phyloP scores from a whole-genome alignment of 1,140 invertebrate genomes.

The Papilio helenus region DNA sequence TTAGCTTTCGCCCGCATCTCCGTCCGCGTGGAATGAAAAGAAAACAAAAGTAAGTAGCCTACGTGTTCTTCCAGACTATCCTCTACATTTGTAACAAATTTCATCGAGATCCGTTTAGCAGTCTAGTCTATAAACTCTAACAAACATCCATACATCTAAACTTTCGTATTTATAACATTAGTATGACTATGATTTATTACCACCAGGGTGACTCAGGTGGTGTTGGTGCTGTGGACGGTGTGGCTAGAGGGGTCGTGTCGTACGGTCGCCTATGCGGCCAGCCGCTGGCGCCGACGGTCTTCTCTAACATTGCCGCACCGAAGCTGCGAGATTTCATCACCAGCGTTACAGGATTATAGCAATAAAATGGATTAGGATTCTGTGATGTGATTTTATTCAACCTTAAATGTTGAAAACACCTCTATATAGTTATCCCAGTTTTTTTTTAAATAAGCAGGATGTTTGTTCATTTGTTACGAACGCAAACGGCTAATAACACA shows the following conservation, averaged over 20 bases:
- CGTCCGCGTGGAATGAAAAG: no score
- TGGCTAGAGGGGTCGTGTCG: conserved; percentile 9
- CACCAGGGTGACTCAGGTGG: conserved; percentile 25
- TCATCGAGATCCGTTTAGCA: no score
- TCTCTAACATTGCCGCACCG: not conserved
- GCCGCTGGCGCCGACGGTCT: not conserved
- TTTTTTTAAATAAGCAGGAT: not conserved
- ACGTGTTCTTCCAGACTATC: no score
- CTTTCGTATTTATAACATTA: no score
- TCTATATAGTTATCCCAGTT: not conserved
- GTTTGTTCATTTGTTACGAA: not conserved
- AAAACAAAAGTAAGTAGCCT: no score
- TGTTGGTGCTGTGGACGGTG: conserved; percentile 1
- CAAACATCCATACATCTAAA: no score
- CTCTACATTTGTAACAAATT: no score
- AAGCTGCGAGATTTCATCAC: conserved; percentile 23
- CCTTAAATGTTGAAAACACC: not conserved
- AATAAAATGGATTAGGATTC: not conserved
- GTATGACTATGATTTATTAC: no score
- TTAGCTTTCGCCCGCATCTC: no score
- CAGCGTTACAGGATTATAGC: conserved; percentile 1
- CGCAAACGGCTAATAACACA: no score
- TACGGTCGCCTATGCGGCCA: conserved; percentile 11
- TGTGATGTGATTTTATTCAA: not conserved
- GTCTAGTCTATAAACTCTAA: no score